Base-by-base conservation (phyloP, 2,888 invertebrate genomes). In the Brenthis ino region DNA sequence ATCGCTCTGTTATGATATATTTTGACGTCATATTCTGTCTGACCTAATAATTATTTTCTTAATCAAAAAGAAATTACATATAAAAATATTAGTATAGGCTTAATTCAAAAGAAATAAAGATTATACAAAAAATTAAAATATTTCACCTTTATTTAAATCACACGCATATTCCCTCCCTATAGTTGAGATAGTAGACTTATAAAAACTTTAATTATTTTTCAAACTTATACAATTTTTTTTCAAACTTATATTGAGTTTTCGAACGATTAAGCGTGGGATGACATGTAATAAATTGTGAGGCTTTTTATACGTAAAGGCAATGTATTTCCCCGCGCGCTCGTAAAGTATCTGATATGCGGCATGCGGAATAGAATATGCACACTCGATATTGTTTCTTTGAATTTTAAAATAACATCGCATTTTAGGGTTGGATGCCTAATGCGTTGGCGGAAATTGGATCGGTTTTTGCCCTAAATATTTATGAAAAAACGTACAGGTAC, bases 371-470 rank as follows among this genome's bases (percentile, higher is more conserved):
- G 82, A 84, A 84, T 88, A 89, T 88, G 84, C 87, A 85, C 84
- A 85, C 84, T 83, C 87, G 85, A 91, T 90, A 91, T 89, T 89
- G 91, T 90, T 89, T 90, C 87, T 88, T 88, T 91, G 88, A 87
- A 91, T 91, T 89, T 89, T 89, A 89, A 88, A 91, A 85, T 72
- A 70, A 81, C 76, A 77, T 71, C 57, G 60, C 37, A 57, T 68
- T 64, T 70, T 66, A 47, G 68, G 68, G 67, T 51, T 57, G 55
- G 33, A 61, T 33, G 28, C 16, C 50, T 61, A 11, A 60, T 60
- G 58, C 48, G 37, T 61, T 13, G 51, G 37, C n/a, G 3, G 51
- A 37, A 51, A 58, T 58, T 58, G 61, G 28, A 50, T n/a, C 28
- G 61, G 61, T 61, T 51, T 51, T 51, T 28, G 47, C 48, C 48